phyloP scores from a whole-genome alignment of 2,888 invertebrate species.

The Zele albiditarsus region DNA sequence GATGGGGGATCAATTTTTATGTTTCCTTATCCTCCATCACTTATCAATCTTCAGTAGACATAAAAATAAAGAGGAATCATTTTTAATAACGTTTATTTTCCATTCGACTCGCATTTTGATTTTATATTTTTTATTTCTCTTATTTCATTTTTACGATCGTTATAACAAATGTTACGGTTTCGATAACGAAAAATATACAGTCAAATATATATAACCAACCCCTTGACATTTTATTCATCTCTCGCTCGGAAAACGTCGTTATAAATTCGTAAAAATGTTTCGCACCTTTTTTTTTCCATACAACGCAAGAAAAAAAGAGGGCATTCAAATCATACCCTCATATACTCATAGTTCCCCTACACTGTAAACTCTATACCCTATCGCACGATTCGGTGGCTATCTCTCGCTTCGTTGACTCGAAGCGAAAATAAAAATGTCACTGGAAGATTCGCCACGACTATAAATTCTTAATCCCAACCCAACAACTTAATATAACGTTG shows the following conservation, averaged over 20 bases:
- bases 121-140: not conserved
- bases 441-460: slow-evolving; percentile 26
- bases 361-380: not conserved
- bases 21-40: not conserved
- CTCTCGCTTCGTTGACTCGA: slow-evolving; percentile 16
- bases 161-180: not conserved
- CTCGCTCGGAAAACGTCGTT: not conserved
- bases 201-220: not conserved
- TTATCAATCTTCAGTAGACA: not conserved
- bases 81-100: not conserved
- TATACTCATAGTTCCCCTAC: too few relatives aligned
- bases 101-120: not conserved
- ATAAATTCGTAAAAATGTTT: slow-evolving; percentile 11
- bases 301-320: not conserved
- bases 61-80: not conserved
- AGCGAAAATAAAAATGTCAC: slow-evolving; percentile 34
- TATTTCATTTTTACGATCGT: not conserved
- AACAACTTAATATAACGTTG: not conserved
- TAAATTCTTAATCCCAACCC: slow-evolving; percentile 7
- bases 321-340: too few relatives aligned
- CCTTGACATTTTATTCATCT: not conserved
- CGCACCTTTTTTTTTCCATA: not conserved
- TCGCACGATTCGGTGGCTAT: not conserved
- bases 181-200: not conserved
- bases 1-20: not conserved